phyloP scores from a whole-genome alignment of 2,888 invertebrate genomes.

The Drosophila trichaetosa region DNA sequence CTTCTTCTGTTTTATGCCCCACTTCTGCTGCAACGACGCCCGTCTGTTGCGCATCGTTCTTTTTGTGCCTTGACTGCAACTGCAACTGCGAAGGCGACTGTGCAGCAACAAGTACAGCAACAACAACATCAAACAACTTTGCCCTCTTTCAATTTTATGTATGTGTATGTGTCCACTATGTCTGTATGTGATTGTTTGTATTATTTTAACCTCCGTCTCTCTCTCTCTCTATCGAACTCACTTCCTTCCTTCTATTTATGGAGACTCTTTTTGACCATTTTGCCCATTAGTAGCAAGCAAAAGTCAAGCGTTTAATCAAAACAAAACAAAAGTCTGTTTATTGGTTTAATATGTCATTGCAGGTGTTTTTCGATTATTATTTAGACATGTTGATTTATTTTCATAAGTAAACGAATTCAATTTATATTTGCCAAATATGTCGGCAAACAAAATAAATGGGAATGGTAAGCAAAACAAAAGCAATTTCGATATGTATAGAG shows the following conservation, averaged over 20 bases:
- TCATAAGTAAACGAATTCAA: background rate
- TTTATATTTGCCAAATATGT: slow-evolving; percentile 1
- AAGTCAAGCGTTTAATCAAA: background rate
- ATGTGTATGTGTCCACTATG: background rate
- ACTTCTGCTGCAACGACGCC: slow-evolving; percentile 35
- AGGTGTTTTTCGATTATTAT: background rate
- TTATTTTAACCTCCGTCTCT: background rate
- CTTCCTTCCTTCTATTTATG: background rate
- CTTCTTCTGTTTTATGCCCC: slow-evolving; percentile 41
- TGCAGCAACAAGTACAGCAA: slow-evolving; percentile 46
- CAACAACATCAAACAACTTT: slow-evolving; percentile 19
- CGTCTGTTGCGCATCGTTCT: slow-evolving; percentile 13
- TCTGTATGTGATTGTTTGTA: background rate
- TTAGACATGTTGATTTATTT: background rate
- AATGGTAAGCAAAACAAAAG: background rate
- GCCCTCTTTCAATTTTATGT: slow-evolving; percentile 30
- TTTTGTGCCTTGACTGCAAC: slow-evolving; percentile 22
- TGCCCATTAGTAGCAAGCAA: background rate
- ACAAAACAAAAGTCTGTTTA: background rate
- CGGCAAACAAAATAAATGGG: background rate
- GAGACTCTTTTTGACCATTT: background rate
- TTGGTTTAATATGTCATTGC: background rate
- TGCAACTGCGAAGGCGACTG: slow-evolving; percentile 15
- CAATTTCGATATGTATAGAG: background rate
- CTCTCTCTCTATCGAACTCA: background rate